Base-by-base conservation (phyloP, 2,888 invertebrate species). In the Drosophila anomalipes region DNA sequence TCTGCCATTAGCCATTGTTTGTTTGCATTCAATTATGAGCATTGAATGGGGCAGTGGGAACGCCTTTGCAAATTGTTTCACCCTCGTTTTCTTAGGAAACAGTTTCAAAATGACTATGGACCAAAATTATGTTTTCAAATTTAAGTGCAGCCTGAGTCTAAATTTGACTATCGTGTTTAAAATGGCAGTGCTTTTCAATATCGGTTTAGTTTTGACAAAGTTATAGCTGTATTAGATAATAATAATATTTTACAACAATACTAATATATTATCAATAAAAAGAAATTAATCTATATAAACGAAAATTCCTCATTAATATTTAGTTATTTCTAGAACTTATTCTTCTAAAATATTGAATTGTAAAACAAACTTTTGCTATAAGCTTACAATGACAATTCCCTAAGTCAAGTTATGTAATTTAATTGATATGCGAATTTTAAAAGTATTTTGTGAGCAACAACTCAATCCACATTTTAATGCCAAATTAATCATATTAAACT, bases 1-100 rank as follows among this genome's bases (percentile, higher is more conserved):
- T 53, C 53, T 33, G 41, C 16, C 1, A 32, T 49, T 61, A 61
- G 44, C 61, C 66, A 61, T 37, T 79, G 77, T 79, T 37, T 79
- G 77, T 79, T 79, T 81, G 67, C 77, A 64, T 81, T 71, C 77
- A 79, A 79, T 79, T 79, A 79, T 59, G 57, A 37, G 4, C 37
- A 49, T 32, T 47, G 51, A 32, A 44, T 1, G 54, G 54, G 32
- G 30, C n/a, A 32, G 19, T 37, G 49, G 9, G 44, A 32, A n/a
- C 14, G 22, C 22, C 47, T 22, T 4, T 44, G 54, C 32, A 1
- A 49, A 67, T 33, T 56, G 33, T 44, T 51, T 33, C 14, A 3
- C 5, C 7, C 22, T 26, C 26, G 0, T 6, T n/a, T 14, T n/a
- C 30, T 12, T 4, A 19, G 14, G 2, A 33, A 9, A 10, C 0